Evolutionary conservation across 1,140 invertebrate species (phyloP), one percentile per base, ranked within the genome.

Genomic region (Matsumurasca onukii): DNA sequence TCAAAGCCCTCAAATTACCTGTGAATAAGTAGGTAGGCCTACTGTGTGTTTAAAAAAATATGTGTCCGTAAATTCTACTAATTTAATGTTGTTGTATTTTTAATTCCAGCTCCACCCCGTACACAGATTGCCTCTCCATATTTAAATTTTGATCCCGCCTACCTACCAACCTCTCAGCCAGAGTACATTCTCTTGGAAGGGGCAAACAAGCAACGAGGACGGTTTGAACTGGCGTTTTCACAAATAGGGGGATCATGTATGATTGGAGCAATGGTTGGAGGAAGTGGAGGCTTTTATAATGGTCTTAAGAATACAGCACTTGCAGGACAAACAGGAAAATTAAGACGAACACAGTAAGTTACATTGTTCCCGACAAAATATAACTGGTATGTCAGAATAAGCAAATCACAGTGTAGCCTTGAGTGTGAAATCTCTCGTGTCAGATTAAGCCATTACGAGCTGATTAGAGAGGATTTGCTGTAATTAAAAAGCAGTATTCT

Each of bases 161-260:
- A 92, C 78, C 83, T 96, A 70, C 87, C 89, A 51, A 85, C 87
- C 75, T 86, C 85, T 75, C 91, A 95, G 75, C 93, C 94, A 63
- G 93, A 98, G 82, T 98, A 93, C 75, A 93, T 98, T 75, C 94
- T 97, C 75, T 90, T 94, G 31, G 95, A 97, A 80, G 93, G 92
- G 62, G 87, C 88, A n/a, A 84, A 83, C 30, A 88, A 90, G 75
- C 88, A 91, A 72, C 79, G 93, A 79, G 93, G 92, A 27, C 80
- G 92, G 63, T 93, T 95, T 78, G 93, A 95, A 81, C 80, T 96
- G 65, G 94, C 94, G 17, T 94, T 98, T 78, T 93, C 92, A 70
- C 93, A 97, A 78, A 97, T 98, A 75, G 96, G 96, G 73, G 90
- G 89, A 73, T 91, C 91, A 39, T 92, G 89, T 73, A 90, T 95